Evolutionary conservation across 2,797 vertebrate genomes (phyloP), one percentile per base, ranked within the genome.

Genomic region (Chelmon rostratus): DNA sequence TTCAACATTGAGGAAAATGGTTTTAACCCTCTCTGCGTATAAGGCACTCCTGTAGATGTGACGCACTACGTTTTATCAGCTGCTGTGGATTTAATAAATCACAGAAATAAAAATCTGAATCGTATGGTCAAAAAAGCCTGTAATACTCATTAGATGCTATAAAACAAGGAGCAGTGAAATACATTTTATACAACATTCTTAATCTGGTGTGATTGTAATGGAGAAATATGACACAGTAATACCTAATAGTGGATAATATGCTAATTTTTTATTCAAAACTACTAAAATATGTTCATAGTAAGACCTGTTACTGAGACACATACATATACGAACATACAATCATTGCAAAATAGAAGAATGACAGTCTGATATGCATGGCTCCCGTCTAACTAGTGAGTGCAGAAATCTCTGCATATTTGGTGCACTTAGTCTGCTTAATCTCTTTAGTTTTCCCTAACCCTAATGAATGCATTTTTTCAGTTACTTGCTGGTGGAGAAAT

Each of bases 371-470:
- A 47, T 18, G 19, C 56, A 23, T 46, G 19, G 54, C 2, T 54
- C 33, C 63, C 31, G 58, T 33, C 12, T 31, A 52, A 47, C 37
- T 19, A 37, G 46, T 8, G 37, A 57, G 42, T 53, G 54, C 46
- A 68, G 25, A 87, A 85, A 81, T 86, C 81, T 72, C 73, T 72
- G 76, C 90, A 91, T 88, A 91, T 75, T 92, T 86, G 83, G 63
- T 28, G 79, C 79, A 86, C 83, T 93, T 89, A 89, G 61, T 76
- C 76, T 46, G 72, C 46, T 87, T 93, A 94, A 94, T 92, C 92
- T 81, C 82, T 87, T 80, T 31, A 61, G 50, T 70, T 87, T 79
- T 35, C 85, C 86, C 79, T 71, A 70, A 76, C 84, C 88, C 85
- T 53, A 71, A 85, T 88, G 80, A 88, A 82, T 69, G 49, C 46